Evolutionary conservation across 2,113 vertebrate species (phyloP).

Genomic region (Melanerpes aurifrons): DNA sequence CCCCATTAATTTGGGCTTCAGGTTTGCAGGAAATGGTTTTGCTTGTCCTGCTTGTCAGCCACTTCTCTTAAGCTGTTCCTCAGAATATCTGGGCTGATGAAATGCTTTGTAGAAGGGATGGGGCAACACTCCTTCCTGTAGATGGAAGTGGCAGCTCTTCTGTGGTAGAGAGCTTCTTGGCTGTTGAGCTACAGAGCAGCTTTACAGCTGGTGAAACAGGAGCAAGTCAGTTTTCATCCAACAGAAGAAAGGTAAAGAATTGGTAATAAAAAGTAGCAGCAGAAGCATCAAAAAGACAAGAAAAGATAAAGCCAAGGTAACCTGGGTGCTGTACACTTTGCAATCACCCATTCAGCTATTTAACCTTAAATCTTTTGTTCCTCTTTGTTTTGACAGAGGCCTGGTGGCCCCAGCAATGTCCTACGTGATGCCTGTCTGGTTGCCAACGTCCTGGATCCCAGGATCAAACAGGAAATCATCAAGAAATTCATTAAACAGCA

Average conservation of each 20-base stretch:
- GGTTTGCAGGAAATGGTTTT: background rate
- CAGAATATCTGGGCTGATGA: background rate
- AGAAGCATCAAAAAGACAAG: slow-evolving; percentile 15
- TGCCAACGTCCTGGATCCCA: slow-evolving; percentile 93
- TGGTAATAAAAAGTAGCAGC: background rate
- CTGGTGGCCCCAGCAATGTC: slow-evolving; percentile 94
- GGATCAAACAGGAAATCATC: slow-evolving; percentile 98
- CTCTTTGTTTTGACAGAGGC: slow-evolving; percentile 81
- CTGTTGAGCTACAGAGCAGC: background rate
- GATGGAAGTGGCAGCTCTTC: background rate
- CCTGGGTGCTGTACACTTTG: background rate
- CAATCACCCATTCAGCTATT: background rate
- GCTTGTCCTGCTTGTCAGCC: background rate
- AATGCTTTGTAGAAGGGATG: background rate
- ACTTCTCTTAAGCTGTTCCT: background rate
- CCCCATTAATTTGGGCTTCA: background rate
- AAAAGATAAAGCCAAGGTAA: background rate
- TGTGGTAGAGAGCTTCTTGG: background rate
- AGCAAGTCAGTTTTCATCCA: slow-evolving; percentile 12
- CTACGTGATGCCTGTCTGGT: slow-evolving; percentile 94
- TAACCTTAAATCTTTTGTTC: background rate
- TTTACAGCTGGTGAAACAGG: background rate
- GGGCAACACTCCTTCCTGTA: background rate
- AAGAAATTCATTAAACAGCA: slow-evolving; percentile 98
- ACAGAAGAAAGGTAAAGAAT: background rate